Base-by-base conservation (phyloP, 2,888 invertebrate species). In the Sabellastarte sp. region DNA sequence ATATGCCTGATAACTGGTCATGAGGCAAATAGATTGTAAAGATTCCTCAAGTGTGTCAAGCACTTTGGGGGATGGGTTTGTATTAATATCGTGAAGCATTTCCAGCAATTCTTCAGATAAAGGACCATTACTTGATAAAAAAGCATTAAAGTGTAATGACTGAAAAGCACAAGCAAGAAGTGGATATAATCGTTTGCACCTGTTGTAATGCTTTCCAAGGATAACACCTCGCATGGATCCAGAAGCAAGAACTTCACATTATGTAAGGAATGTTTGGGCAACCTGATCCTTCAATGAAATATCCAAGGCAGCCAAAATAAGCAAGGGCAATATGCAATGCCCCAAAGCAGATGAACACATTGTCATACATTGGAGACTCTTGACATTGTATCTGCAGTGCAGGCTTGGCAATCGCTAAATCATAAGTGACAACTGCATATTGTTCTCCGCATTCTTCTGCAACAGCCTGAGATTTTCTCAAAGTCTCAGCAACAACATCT, bases 281-380 rank as follows among this genome's bases (percentile, higher is more conserved):
- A 10, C 69, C 70, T 30, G 73, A 73, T 15, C 59, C 67, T 30
- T 69, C 63, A n/a, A 73, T 52, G 32, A 73, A 29, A 50, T 65
- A 59, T 4, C 71, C 72, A 50, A 73, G 28, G 10, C 68, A 66
- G 26, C 60, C 66, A 60, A 71, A 69, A 28, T 66, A 71, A 30
- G 66, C 67, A 59, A 73, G 57, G 10, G 57, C 32, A 20, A 73
- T 66, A 33, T 73, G 69, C 68, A n/a, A n/a, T n/a, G n/a, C n/a
- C n/a, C n/a, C n/a, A n/a, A n/a, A n/a, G n/a, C n/a, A n/a, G n/a
- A n/a, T 66, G 60, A 71, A 73, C 3, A 73, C 28, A 56, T 71
- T 71, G 62, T 73, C 65, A 62, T 56, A 73, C 56, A 15, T 53
- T 31, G 71, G 68, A 1, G 61, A 52, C 41, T 72, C 69, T 29